Percentiles rank a stretch among this genome's conserved stretches.
Conservation (phyloP, 2,113 vertebrate species). For the Albula goreensis region DNA sequence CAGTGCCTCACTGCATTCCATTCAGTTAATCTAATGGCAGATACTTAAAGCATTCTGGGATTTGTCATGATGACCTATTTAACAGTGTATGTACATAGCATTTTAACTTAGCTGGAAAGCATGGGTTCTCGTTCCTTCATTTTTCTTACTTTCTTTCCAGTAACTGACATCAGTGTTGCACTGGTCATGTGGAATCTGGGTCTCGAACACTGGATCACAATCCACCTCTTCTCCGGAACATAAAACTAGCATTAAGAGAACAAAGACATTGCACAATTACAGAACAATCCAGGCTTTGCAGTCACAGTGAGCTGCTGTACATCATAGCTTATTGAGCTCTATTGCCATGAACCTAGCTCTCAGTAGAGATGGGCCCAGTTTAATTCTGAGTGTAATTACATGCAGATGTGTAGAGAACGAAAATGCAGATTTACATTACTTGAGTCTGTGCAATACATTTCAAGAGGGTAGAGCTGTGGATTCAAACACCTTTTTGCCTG, state of each 20-base stretch:
- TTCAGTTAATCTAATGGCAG: neutral
- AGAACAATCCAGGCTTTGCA: neutral
- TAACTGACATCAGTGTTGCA: slow-evolving; percentile 42
- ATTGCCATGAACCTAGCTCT: neutral
- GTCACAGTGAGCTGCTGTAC: neutral
- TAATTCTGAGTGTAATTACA: neutral
- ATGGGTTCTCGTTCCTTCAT: neutral
- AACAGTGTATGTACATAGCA: neutral
- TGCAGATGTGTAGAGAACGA: neutral
- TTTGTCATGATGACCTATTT: neutral
- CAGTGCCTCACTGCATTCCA: neutral
- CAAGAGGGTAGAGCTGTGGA: neutral
- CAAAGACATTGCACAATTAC: neutral
- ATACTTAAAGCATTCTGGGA: neutral
- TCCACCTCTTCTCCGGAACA: slow-evolving; percentile 51
- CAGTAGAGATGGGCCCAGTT: neutral
- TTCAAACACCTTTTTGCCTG: neutral
- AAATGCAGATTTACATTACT: neutral
- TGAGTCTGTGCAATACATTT: neutral
- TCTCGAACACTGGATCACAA: slow-evolving; percentile 72
- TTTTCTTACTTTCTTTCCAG: slow-evolving; percentile 49
- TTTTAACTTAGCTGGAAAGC: neutral
- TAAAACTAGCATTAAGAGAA: slow-evolving; percentile 48
- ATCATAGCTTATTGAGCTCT: neutral
- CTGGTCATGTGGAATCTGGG: slow-evolving; percentile 69